A percentile compares a stretch with the other conserved stretches of the same genome.
Conservation (phyloP, 2,113 vertebrate genomes). For the Epinephelus cyanopodus region DNA sequence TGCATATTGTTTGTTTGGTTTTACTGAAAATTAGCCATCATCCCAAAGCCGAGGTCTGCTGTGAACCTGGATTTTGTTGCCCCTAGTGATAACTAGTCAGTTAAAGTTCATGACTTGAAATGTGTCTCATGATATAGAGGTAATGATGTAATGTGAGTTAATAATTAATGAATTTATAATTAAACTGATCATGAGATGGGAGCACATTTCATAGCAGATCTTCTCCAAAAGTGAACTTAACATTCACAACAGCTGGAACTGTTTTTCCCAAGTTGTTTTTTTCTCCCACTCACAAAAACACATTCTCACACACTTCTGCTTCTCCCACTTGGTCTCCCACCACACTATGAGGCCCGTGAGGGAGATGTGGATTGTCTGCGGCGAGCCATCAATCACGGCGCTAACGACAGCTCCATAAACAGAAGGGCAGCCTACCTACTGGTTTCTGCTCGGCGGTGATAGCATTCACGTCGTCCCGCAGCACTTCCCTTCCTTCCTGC, state of each 20-base stretch:
- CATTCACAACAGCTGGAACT: background rate
- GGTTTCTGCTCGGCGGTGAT: constrained; percentile 68
- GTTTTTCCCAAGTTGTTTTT: background rate
- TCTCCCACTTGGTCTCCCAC: constrained; percentile 15
- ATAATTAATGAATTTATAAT: background rate
- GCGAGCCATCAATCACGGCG: constrained; percentile 70
- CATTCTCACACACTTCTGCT: background rate
- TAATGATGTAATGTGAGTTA: background rate
- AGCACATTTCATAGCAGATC: background rate
- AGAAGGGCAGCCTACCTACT: constrained; percentile 54
- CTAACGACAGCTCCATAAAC: constrained; percentile 65
- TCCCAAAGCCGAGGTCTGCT: no score
- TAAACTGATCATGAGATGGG: background rate
- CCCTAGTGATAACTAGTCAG: background rate
- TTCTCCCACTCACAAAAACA: background rate
- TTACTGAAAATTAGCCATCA: no score
- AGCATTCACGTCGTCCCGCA: constrained; percentile 67
- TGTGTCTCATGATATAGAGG: background rate
- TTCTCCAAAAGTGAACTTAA: background rate
- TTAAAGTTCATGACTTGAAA: background rate
- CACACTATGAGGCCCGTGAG: constrained; percentile 9
- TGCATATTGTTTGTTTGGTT: no score
- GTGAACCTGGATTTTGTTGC: no score
- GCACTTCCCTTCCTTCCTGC: constrained; percentile 75
- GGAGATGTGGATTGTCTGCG: constrained; percentile 47